A percentile compares a stretch with the other conserved stretches of the same genome.
phyloP scores from a whole-genome alignment of 2,888 invertebrate species.

The Enchytraeus crypticus region DNA sequence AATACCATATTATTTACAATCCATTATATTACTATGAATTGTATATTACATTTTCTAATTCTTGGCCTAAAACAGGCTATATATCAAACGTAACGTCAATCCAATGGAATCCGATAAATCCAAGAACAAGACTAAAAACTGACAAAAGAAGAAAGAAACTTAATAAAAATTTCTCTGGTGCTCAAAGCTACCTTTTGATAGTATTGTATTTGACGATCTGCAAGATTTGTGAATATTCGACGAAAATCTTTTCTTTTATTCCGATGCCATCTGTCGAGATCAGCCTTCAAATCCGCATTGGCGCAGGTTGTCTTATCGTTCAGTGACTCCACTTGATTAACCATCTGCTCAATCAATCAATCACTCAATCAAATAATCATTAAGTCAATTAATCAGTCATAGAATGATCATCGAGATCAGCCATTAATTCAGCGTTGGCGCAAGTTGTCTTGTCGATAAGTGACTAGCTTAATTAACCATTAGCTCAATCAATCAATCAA shows the following conservation, averaged over 20 bases:
- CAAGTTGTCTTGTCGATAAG: conserved; percentile 58
- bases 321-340: conserved; percentile 48
- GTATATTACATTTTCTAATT: too few relatives aligned
- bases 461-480: conserved; percentile 49
- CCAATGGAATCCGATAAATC: too few relatives aligned
- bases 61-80: too few relatives aligned
- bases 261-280: conserved; percentile 60
- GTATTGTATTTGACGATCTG: conserved; percentile 60
- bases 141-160: not conserved
- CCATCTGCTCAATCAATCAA: conserved; percentile 36
- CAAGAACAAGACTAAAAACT: too few relatives aligned
- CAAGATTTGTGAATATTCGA: conserved; percentile 57
- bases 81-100: too few relatives aligned
- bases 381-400: not conserved
- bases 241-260: conserved; percentile 61
- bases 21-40: too few relatives aligned
- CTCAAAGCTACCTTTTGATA: conserved; percentile 54
- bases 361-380: too few relatives aligned
- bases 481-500: conserved; percentile 32
- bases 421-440: conserved; percentile 61
- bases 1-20: too few relatives aligned
- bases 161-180: not conserved
- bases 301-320: conserved; percentile 61
- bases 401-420: conserved; percentile 55
- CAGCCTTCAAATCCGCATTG: conserved; percentile 61